These are phyloP conservation scores for Hippocampus kuda DNA, from an alignment of 2,797 vertebrate species.

Conservation along the genomic window DNA sequence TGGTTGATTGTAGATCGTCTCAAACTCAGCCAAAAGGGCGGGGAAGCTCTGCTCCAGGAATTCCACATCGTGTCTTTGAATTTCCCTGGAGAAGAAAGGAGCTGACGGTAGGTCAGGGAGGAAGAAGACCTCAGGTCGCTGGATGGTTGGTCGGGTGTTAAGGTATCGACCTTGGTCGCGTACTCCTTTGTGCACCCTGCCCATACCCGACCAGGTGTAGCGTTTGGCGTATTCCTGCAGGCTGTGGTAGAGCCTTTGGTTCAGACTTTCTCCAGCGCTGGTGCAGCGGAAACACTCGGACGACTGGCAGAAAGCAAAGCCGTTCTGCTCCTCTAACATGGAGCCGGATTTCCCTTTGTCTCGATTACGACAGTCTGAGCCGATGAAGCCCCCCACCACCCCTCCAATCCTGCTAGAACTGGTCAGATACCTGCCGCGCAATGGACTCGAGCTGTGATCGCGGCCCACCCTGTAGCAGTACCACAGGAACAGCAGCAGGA, in stretches of 20 bases:
- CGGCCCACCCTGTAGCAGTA: conserved; percentile 93
- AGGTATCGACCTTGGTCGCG: conserved; percentile 88
- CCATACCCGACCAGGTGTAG: conserved; percentile 98
- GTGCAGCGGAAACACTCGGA: conserved; percentile 82
- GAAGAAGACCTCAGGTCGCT: conserved; percentile 94
- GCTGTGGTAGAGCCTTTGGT: conserved; percentile 94
- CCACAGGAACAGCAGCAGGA: conserved; percentile 87
- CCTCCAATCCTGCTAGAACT: conserved; percentile 55
- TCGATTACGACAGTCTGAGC: conserved; percentile 52
- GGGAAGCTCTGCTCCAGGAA: conserved; percentile 91
- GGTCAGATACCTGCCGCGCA: conserved; percentile 57
- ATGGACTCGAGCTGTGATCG: conserved; percentile 71
- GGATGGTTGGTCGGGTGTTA: conserved; percentile 83
- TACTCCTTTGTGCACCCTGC: conserved; percentile 92
- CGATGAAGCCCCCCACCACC: conserved; percentile 68
- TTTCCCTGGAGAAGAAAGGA: conserved; percentile 91
- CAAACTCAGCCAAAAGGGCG: conserved; percentile 87
- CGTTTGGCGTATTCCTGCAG: conserved; percentile 97
- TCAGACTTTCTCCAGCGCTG: conserved; percentile 76
- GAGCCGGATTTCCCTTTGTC: conserved; percentile 66
- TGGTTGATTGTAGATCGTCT: conserved; percentile 80
- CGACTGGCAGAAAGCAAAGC: conserved; percentile 83
- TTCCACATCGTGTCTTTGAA: conserved; percentile 94
- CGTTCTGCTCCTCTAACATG: conserved; percentile 77
- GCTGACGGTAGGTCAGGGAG: conserved; percentile 86